A percentile compares a stretch with the other conserved stretches of the same genome.
Conservation (phyloP, 2,888 invertebrate species). For the Adineta ricciae region DNA sequence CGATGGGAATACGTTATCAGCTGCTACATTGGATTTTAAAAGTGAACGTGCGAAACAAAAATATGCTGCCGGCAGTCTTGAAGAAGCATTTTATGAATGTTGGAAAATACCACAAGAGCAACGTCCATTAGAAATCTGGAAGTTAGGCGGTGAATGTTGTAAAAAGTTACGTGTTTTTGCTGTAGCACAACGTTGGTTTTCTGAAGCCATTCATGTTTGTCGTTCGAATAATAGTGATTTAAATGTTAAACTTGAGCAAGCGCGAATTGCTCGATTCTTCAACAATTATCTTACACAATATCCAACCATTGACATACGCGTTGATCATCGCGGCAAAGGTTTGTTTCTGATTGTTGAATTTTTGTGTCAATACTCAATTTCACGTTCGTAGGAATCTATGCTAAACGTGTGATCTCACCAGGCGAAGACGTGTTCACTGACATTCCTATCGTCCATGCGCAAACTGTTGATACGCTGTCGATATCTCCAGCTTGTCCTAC, state of each 20-base stretch:
- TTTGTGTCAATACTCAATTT: too few relatives aligned
- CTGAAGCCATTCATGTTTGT: slow-evolving; percentile 4
- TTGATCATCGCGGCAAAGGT: slow-evolving; percentile 18
- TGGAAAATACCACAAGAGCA: slow-evolving; percentile 19
- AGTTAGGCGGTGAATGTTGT: slow-evolving; percentile 16
- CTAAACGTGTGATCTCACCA: slow-evolving; percentile 35
- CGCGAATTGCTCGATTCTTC: slow-evolving; percentile 5
- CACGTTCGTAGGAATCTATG: slow-evolving; percentile 35
- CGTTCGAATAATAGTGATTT: slow-evolving; percentile 7
- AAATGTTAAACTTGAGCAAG: slow-evolving; percentile 23
- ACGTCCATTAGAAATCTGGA: slow-evolving; percentile 9
- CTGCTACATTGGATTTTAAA: background rate
- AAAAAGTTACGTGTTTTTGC: slow-evolving; percentile 19
- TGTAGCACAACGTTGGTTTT: slow-evolving; percentile 15
- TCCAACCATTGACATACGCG: slow-evolving; percentile 18
- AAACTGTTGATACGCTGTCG: slow-evolving; percentile 37
- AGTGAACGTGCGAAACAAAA: slow-evolving; percentile 13
- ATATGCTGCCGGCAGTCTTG: slow-evolving; percentile 1
- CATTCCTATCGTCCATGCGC: slow-evolving; percentile 38
- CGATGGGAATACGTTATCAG: background rate
- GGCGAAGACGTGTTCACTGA: slow-evolving; percentile 38
- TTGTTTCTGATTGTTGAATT: too few relatives aligned
- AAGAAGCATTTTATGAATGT: slow-evolving; percentile 22
- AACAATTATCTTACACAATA: background rate
- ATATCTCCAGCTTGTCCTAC: slow-evolving; percentile 37